Evolutionary conservation across 2,888 invertebrate genomes (phyloP).

Genomic region (Prenolepis imparis): DNA sequence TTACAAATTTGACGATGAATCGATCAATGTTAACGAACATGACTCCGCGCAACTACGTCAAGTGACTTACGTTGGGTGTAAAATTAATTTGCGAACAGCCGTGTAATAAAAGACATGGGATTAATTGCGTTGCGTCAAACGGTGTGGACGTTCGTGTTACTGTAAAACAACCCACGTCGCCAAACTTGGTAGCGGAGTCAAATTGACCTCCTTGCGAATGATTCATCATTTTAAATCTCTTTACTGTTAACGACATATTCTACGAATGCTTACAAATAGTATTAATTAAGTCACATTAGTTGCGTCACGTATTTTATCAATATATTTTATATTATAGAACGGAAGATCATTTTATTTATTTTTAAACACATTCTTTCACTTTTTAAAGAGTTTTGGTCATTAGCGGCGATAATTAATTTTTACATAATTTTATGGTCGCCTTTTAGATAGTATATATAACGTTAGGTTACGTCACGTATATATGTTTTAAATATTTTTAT

Average conservation of each 20-base stretch:
- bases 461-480: too few relatives aligned
- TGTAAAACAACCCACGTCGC: not conserved
- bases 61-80: slow-evolving; percentile 15
- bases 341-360: too few relatives aligned
- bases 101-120: slow-evolving; percentile 17
- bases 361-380: too few relatives aligned
- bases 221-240: slow-evolving; percentile 25
- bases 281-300: too few relatives aligned
- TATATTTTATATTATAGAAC: too few relatives aligned
- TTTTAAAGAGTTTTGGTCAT: too few relatives aligned
- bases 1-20: not conserved
- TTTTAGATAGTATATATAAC: too few relatives aligned
- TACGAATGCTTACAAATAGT: not conserved
- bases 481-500: too few relatives aligned
- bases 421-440: too few relatives aligned
- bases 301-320: too few relatives aligned
- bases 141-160: not conserved
- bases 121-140: slow-evolving; percentile 18
- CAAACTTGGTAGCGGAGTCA: not conserved
- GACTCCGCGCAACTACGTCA: not conserved
- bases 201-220: not conserved
- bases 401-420: too few relatives aligned
- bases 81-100: slow-evolving; percentile 19
- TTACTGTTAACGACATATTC: slow-evolving; percentile 4
- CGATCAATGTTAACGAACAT: not conserved